Conservation (phyloP, 2,797 vertebrate species). For the Enteromius fasciolatus region DNA sequence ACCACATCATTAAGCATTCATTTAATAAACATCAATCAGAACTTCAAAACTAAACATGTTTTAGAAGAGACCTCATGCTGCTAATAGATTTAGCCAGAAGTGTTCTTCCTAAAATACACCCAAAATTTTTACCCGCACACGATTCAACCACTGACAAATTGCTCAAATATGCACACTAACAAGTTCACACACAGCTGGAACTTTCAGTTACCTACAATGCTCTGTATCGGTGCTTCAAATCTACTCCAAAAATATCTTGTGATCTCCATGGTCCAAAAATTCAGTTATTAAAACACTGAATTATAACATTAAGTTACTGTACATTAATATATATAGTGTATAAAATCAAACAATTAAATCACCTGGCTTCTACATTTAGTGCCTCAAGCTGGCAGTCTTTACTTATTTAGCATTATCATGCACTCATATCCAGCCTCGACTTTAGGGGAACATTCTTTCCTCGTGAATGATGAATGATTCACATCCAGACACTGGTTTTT, state of each 20-base stretch:
- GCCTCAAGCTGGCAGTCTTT: not conserved
- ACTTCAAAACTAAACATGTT: not conserved
- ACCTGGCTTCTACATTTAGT: not conserved
- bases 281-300: constrained; percentile 14
- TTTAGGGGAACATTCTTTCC: constrained; percentile 16
- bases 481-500: constrained; percentile 40
- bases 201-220: not conserved
- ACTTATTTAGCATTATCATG: constrained; percentile 28
- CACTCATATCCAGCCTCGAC: constrained; percentile 2
- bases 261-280: not conserved
- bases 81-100: not conserved
- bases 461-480: constrained; percentile 31
- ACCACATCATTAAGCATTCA: not conserved
- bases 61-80: not conserved
- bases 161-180: not conserved
- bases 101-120: not conserved
- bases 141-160: not conserved
- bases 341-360: not conserved
- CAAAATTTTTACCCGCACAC: not conserved
- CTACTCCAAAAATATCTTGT: not conserved
- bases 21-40: not conserved
- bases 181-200: not conserved
- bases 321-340: not conserved
- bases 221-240: not conserved
- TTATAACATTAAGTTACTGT: not conserved